phyloP scores from a whole-genome alignment of 2,888 invertebrate genomes.

The Thereva unica region DNA sequence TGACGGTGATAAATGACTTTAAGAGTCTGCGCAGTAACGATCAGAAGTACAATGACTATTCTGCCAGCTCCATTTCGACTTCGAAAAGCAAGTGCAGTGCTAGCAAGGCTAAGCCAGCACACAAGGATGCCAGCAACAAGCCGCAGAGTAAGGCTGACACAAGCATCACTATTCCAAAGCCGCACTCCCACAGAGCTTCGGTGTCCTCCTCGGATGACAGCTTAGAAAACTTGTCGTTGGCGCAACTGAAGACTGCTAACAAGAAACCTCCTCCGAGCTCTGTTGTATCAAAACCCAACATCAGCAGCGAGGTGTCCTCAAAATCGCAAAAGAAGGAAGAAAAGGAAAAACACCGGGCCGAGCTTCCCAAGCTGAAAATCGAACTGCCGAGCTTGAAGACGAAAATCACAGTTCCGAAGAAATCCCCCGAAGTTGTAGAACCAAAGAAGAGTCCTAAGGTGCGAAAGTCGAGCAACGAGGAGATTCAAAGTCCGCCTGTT shows the following conservation, averaged over 20 bases:
- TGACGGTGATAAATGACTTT: conserved; percentile 48
- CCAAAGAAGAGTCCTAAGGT: conserved; percentile 44
- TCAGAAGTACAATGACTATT: conserved; percentile 52
- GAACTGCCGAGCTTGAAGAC: conserved; percentile 51
- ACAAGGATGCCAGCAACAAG: conserved; percentile 24
- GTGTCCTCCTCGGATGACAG: conserved; percentile 49
- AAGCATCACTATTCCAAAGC: conserved; percentile 56
- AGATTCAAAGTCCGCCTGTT: conserved; percentile 40
- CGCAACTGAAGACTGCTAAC: conserved; percentile 54
- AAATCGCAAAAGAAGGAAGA: conserved; percentile 44
- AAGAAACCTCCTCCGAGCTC: conserved; percentile 47
- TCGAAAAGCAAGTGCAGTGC: conserved; percentile 1
- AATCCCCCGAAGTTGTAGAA: conserved; percentile 16
- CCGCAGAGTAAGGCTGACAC: conserved; percentile 49
- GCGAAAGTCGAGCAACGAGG: conserved; percentile 49
- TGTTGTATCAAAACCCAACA: neutral
- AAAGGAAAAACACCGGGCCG: conserved; percentile 54
- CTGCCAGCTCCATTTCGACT: conserved; percentile 44
- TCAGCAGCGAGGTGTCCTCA: neutral
- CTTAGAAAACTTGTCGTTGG: conserved; percentile 50
- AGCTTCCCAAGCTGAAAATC: conserved; percentile 49
- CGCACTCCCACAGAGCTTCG: conserved; percentile 49
- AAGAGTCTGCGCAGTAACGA: conserved; percentile 58
- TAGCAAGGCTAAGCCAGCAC: neutral
- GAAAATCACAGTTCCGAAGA: conserved; percentile 46